Evolutionary conservation across 30 jellyfish, hydroid and myxozoan genomes (phyloP).

Genomic region (Turritopsis dohrnii): DNA sequence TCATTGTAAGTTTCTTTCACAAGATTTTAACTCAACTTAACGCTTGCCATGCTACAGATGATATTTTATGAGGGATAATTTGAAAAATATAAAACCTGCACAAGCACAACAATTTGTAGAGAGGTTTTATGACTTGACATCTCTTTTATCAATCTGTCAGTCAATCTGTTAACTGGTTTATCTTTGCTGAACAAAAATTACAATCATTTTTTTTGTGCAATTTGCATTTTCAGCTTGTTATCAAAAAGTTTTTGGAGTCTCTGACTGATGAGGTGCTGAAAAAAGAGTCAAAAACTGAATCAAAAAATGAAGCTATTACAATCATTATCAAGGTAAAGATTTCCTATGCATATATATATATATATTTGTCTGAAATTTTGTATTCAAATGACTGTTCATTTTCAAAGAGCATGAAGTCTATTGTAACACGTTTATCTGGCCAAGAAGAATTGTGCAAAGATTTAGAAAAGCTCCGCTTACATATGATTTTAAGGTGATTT

Average conservation of each 20-base stretch:
- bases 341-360: neutral
- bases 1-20: constrained; percentile 53
- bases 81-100: too few relatives aligned
- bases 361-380: too few relatives aligned
- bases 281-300: constrained; percentile 88
- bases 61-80: too few relatives aligned
- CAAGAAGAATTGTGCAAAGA: constrained; percentile 92
- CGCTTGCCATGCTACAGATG: too few relatives aligned
- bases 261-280: constrained; percentile 80
- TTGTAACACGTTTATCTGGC: constrained; percentile 65
- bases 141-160: neutral
- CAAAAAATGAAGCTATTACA: constrained; percentile 94
- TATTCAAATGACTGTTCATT: neutral
- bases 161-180: neutral
- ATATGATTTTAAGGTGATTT: constrained; percentile 78
- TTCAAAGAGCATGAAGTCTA: constrained; percentile 77
- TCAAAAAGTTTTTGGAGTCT: constrained; percentile 75
- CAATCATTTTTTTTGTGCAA: neutral
- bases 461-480: constrained; percentile 74
- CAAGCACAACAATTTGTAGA: too few relatives aligned
- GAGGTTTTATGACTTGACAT: too few relatives aligned
- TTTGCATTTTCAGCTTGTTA: constrained; percentile 33
- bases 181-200: neutral
- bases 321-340: constrained; percentile 63
- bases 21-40: too few relatives aligned